Percentiles rank a stretch among this genome's conserved stretches.
Evolutionary conservation across 2,888 invertebrate species (phyloP).

Genomic region (Tridacna crocea): DNA sequence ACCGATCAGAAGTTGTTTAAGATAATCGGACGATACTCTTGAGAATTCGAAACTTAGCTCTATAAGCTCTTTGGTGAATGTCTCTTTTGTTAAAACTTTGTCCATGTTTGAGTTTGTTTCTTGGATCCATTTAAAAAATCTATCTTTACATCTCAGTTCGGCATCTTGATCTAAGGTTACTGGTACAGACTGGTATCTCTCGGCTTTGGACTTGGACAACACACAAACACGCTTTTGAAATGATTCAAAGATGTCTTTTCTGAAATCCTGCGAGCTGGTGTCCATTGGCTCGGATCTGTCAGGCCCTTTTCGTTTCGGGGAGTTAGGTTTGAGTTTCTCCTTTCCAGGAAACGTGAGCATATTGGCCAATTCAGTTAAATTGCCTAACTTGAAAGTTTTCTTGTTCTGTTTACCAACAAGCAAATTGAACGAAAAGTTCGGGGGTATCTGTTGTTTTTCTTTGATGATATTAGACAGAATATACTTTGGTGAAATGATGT

Average conservation of each 20-base stretch:
- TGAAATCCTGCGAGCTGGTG: background rate
- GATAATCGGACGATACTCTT: constrained; percentile 17
- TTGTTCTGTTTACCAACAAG: background rate
- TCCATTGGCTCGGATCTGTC: constrained; percentile 13
- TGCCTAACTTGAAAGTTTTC: constrained; percentile 7
- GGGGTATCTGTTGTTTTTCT: background rate
- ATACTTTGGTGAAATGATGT: constrained; percentile 41
- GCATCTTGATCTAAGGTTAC: constrained; percentile 29
- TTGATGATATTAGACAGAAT: constrained; percentile 16
- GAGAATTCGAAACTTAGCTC: constrained; percentile 26
- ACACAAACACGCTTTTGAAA: constrained; percentile 31
- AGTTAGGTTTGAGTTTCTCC: background rate
- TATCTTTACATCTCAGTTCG: constrained; percentile 21
- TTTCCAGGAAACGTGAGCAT: constrained; percentile 15
- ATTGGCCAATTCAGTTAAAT: background rate
- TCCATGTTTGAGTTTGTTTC: background rate
- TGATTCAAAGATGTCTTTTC: background rate
- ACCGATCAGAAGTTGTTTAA: constrained; percentile 17
- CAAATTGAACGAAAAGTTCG: constrained; percentile 1
- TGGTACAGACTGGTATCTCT: constrained; percentile 18
- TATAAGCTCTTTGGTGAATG: constrained; percentile 19
- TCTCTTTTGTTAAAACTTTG: constrained; percentile 16
- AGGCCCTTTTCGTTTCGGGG: background rate
- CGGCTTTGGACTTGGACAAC: constrained; percentile 16
- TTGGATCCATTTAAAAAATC: constrained; percentile 1